Evolutionary conservation across 2,113 vertebrate species (phyloP), one percentile per base, ranked within the genome.

Genomic region (Catagonus wagneri): DNA sequence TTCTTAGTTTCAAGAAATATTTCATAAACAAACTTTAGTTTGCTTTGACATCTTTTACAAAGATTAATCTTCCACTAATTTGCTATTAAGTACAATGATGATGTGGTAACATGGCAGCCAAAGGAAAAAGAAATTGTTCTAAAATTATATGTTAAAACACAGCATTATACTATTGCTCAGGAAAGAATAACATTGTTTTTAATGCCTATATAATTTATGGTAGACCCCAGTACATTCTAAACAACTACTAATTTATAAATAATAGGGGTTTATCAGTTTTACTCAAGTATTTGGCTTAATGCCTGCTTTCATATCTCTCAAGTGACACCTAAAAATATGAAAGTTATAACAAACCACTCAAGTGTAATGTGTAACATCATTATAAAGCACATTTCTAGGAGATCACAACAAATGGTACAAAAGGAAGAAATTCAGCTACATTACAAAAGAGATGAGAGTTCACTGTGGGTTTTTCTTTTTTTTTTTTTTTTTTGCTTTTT

Each of bases 281-380:
- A 50, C 58, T 95, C 63, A 83, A 83, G 71, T 52, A 61, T 90
- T 97, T 94, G 22, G 22, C 44, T 96, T 83, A 92, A 75, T 75
- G 75, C 52, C 69, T 22, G 5, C 13, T 95, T 97, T 94, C 69
- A 78, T 68, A 71, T 78, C 34, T 56, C 61, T 72, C 20, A 68
- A 84, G 23, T 83, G 79, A 91, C 50, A 94, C 83, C 93, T 74
- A 85, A 76, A 80, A 89, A 54, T 14, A 74, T 63, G 84, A 85
- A 58, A 32, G 68, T 66, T 91, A 65, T 60, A 81, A 72, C 29
- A 88, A 96, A 78, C n/a, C 63, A 44, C 74, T 90, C 68, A 25
- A 58, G 34, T 72, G 54, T 87, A 71, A 69, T 72, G 10, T 54
- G 25, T 34, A 89, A 76, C 60, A 61, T 10, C 29, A 92, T 44